Conservation (phyloP, 1,140 invertebrate species). For the Drosophila setifemur region DNA sequence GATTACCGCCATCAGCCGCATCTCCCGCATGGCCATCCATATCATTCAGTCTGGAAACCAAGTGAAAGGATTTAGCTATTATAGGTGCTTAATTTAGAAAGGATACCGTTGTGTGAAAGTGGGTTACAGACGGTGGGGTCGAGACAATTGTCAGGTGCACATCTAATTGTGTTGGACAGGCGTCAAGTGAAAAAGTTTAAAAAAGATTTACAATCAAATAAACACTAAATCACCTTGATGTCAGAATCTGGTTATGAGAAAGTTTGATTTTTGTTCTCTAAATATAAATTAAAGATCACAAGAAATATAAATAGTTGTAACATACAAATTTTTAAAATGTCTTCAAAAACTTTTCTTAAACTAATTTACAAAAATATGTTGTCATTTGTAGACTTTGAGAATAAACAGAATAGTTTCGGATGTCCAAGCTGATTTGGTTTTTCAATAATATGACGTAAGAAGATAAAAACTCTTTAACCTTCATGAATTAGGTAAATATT, state of each 20-base stretch:
- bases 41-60: constrained; percentile 4
- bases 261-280: no score
- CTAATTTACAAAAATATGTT: no score
- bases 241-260: not conserved
- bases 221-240: not conserved
- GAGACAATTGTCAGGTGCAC: constrained; percentile 17
- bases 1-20: constrained; percentile 3
- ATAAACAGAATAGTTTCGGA: no score
- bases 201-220: constrained; percentile 15
- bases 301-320: no score
- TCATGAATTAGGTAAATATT: not conserved
- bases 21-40: constrained; percentile 19
- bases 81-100: constrained; percentile 48
- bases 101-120: constrained; percentile 37
- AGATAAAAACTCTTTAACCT: not conserved
- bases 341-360: no score
- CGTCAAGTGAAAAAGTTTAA: constrained; percentile 11
- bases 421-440: no score
- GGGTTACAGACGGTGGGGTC: not conserved
- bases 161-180: constrained; percentile 31
- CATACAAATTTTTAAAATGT: no score
- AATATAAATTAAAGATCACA: no score
- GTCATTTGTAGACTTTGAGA: no score
- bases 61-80: constrained; percentile 44
- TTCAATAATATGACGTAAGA: no score